These are phyloP conservation scores for Heteractis magnifica DNA, from an alignment of 92 coral and sea anemone genomes.

Conservation along the genomic window DNA sequence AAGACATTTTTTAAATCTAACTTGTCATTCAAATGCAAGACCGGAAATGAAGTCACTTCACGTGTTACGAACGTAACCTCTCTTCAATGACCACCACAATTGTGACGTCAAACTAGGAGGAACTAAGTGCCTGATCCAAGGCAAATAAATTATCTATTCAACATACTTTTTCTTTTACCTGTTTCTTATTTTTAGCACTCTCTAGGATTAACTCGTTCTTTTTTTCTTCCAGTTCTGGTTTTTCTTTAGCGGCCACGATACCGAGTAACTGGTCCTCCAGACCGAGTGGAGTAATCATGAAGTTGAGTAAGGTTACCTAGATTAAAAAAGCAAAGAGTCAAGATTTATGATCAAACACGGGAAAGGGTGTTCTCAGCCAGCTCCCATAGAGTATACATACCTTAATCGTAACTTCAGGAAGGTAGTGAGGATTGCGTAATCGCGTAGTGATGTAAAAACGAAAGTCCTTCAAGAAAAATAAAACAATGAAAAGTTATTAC, in stretches of 20 bases:
- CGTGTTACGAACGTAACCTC: too few species aligned
- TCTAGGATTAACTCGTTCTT: slow-evolving; percentile 90
- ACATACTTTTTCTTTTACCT: slow-evolving; percentile 35
- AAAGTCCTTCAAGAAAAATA: slow-evolving; percentile 62
- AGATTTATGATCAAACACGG: neutral
- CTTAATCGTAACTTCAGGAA: slow-evolving; percentile 97
- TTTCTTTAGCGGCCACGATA: slow-evolving; percentile 96
- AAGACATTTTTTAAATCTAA: too few species aligned
- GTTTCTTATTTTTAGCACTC: slow-evolving; percentile 93
- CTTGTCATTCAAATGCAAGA: too few species aligned
- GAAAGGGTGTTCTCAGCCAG: neutral
- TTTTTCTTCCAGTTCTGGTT: slow-evolving; percentile 91
- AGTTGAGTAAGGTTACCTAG: slow-evolving; percentile 92
- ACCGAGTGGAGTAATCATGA: slow-evolving; percentile 98
- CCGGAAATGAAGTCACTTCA: neutral
- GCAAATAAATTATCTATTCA: neutral
- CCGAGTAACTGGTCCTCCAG: slow-evolving; percentile 95
- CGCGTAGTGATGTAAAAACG: slow-evolving; percentile 90
- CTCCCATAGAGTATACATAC: slow-evolving; percentile 32
- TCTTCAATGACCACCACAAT: too few species aligned
- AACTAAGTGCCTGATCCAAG: too few species aligned
- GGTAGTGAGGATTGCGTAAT: slow-evolving; percentile 91
- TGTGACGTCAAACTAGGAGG: too few species aligned
- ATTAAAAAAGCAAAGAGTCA: neutral
- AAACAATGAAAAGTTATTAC: neutral